Percentiles rank a stretch among this genome's conserved stretches.
Conservation (phyloP, 2,113 vertebrate species). For the Piprites chloris region DNA sequence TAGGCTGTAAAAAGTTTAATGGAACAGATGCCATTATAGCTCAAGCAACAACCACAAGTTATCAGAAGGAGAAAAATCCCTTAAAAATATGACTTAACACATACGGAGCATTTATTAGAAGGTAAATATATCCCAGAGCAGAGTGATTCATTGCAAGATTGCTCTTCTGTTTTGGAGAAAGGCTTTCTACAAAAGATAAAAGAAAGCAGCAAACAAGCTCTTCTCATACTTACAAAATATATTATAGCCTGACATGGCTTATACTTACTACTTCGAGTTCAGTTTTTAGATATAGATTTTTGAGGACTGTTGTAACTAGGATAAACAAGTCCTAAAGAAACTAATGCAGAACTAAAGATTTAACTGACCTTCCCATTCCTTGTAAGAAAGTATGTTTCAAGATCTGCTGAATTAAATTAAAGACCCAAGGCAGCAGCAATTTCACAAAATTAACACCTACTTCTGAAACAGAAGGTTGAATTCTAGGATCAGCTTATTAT, state of each 20-base stretch:
- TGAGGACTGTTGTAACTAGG: background rate
- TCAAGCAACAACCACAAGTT: background rate
- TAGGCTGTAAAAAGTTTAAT: background rate
- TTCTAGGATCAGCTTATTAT: background rate
- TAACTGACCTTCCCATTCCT: background rate
- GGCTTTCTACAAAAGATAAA: background rate
- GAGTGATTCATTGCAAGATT: background rate
- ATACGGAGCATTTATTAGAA: background rate
- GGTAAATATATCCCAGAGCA: background rate
- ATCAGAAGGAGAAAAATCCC: background rate
- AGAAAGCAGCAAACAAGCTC: background rate
- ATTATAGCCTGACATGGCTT: background rate
- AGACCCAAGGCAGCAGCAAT: background rate
- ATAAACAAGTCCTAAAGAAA: background rate
- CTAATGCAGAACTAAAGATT: background rate
- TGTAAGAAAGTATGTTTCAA: background rate
- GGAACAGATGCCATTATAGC: background rate
- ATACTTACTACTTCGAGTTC: background rate
- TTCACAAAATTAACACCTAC: background rate
- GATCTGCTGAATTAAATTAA: background rate
- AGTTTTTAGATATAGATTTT: background rate
- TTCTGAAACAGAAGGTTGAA: background rate
- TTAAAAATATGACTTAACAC: background rate
- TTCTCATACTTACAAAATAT: background rate
- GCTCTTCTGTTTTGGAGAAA: background rate